phyloP scores from a whole-genome alignment of 2,113 vertebrate species.

The Odobenus rosmarus region DNA sequence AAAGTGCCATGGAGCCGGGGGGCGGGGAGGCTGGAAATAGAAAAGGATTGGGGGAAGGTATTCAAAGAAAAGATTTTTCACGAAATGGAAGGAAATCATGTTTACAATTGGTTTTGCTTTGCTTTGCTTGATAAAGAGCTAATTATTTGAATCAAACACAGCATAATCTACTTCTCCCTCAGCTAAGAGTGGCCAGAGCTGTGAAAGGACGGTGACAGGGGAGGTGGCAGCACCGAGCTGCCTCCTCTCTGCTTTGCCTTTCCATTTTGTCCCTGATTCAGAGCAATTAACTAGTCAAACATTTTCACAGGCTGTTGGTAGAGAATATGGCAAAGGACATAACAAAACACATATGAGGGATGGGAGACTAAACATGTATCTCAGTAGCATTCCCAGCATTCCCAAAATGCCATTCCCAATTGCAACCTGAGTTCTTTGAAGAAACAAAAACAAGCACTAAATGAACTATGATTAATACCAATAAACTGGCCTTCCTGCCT shows the following conservation, averaged over 20 bases:
- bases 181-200: background rate
- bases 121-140: background rate
- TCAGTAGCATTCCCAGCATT: conserved; percentile 28
- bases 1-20: background rate
- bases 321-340: background rate
- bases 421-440: conserved; percentile 3
- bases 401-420: conserved; percentile 54
- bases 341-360: background rate
- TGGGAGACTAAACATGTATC: background rate
- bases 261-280: fast-evolving
- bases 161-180: fast-evolving
- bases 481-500: conserved; percentile 11
- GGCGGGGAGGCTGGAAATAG: background rate
- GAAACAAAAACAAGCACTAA: conserved; percentile 47
- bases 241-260: background rate
- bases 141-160: background rate
- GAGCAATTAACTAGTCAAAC: background rate
- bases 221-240: fast-evolving
- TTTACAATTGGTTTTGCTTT: background rate
- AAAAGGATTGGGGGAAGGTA: fast-evolving
- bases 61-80: background rate
- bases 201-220: background rate
- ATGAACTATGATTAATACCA: conserved; percentile 4
- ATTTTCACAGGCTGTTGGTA: background rate
- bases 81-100: background rate